Base-by-base conservation (phyloP, 1,140 invertebrate genomes). In the Akabosia matsudoensis region DNA sequence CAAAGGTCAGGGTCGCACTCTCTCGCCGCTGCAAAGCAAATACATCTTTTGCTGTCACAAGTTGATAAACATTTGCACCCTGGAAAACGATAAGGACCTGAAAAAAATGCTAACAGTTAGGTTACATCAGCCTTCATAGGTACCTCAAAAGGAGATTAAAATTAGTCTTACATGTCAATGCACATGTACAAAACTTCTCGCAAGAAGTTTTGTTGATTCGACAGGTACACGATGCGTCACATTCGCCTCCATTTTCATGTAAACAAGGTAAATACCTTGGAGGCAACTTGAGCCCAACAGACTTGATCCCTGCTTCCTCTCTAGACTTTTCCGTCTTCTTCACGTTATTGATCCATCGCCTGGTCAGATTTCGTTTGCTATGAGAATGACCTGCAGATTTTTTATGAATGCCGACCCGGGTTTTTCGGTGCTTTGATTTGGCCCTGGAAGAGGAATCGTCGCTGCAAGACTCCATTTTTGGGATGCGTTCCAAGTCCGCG, bases 1-100 rank as follows among this genome's bases (percentile, higher is more conserved):
- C 89, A 90, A 22, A 90, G 82, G 82, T 90, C 89, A n/a, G 89
- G 89, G 82, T 90, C 89, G 84, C 89, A 90, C 82, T 90, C 89
- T 70, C 89, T 83, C 10, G 87, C 86, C 26, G 89, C 89, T 74
- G 88, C 84, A 81, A 87, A 90, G 82, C 89, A 90, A n/a, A 88
- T 88, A 83, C 89, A 90, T 76, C 88, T 87, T 80, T 89, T 90
- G 0, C 88, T 88, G 77, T 88, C 87, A 82, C 88, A 90, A 76
- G 87, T 86, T 2, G 87, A 87, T 78, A 86, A 87, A 80, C 89
- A 90, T 1, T 87, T 82, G 82, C 89, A 90, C 3, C 89, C 89
- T 22, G 88, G 88, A 82, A 90, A 90, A 22, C 88, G 82, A 76
- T 88, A 87, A 34, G 84, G 83, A 83, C 86, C 85, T 86, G 78